A percentile compares a stretch with the other conserved stretches of the same genome.
These are phyloP conservation scores for Heliconius nattereri DNA, from an alignment of 1,140 invertebrate genomes.

Conservation along the genomic window DNA sequence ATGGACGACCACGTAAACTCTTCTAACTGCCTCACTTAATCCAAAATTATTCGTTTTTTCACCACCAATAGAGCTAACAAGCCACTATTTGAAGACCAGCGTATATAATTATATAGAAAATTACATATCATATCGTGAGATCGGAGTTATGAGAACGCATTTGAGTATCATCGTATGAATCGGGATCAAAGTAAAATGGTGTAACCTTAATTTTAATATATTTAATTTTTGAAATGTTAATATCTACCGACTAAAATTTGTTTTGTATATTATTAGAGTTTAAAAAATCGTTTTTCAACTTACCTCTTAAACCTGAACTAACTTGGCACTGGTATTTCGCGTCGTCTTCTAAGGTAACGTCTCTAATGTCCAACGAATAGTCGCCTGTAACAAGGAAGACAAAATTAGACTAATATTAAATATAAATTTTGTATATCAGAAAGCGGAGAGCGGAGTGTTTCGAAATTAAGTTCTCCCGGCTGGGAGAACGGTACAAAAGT, in stretches of 20 bases:
- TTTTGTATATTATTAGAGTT: too few relatives aligned
- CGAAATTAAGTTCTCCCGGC: too few relatives aligned
- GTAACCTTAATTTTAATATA: background rate
- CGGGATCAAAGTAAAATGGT: background rate
- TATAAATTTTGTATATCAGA: background rate
- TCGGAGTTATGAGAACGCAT: constrained; percentile 28
- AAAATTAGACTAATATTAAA: background rate
- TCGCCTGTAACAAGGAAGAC: constrained; percentile 85
- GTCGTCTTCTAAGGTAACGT: constrained; percentile 94
- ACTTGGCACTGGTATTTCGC: constrained; percentile 95
- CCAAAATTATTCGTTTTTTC: constrained; percentile 24
- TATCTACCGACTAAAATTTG: too few relatives aligned
- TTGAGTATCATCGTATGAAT: constrained; percentile 9
- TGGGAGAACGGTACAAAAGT: too few relatives aligned
- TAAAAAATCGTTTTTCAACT: constrained; percentile 28
- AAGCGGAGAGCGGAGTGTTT: too few relatives aligned
- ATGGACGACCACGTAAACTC: background rate
- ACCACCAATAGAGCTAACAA: constrained; percentile 33
- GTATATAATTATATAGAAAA: constrained; percentile 33
- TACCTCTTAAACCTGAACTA: constrained; percentile 67
- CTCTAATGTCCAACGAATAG: constrained; percentile 92
- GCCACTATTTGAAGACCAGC: constrained; percentile 29
- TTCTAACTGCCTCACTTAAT: constrained; percentile 6
- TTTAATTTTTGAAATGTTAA: background rate
- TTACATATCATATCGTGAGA: constrained; percentile 35